Base-by-base conservation (phyloP, 2,888 invertebrate species). In the Patella caerulea region DNA sequence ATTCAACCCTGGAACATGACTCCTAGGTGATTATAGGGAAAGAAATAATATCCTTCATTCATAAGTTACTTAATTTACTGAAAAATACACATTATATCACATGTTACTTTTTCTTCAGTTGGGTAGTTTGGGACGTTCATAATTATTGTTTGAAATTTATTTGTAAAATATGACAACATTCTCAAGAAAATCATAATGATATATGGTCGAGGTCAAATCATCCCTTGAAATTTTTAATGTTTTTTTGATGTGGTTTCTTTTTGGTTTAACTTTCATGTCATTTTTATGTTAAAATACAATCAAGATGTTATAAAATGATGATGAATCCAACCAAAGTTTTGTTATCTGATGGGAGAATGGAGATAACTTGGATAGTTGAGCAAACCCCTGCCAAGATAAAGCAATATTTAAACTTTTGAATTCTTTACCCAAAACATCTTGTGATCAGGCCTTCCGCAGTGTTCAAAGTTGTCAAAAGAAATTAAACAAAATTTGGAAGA, bases 281-380 rank as follows among this genome's bases (percentile, higher is more conserved):
- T 65, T 24, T 24, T 65, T 65, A 65, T 65, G 65, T 65, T 65
- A 24, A 65, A 65, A 65, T 65, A 65, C 65, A 65, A 65, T 65
- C 65, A 65, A 65, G 65, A 65, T 65, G 65, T 65, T 24, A 24
- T 19, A 65, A 65, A 45, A 45, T 45, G 45, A 45, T 45, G 45
- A 45, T 45, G 45, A 45, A 45, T 45, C 24, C 9, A 19, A 19
- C 9, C 65, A 1, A 65, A 24, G 19, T 65, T 65, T 65, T 65
- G 19, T 65, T 65, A 65, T 65, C 65, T 65, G 65, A 65, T 65
- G 19, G 19, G 65, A 65, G 24, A 65, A 65, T 24, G 9, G 24
- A 24, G 65, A 65, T 65, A 65, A 65, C 24, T 24, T 12, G 11
- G 65, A 65, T 65, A 65, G 24, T 24, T 65, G 65, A 65, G 19